These are phyloP conservation scores for Acropora tenuis DNA, from an alignment of 64 coral and sea anemone species.

Conservation along the genomic window DNA sequence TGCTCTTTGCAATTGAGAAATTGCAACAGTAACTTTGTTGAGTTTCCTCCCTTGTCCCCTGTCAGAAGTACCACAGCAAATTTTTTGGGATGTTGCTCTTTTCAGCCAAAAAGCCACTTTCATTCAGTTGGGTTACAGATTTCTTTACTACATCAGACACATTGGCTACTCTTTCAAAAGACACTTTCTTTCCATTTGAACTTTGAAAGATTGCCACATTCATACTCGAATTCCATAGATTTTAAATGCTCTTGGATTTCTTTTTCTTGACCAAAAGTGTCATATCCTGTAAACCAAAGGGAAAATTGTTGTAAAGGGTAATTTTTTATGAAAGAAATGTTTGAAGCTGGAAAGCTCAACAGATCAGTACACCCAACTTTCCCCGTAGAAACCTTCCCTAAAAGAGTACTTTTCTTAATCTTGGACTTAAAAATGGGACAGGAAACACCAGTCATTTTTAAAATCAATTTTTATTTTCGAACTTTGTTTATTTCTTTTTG, in stretches of 20 bases:
- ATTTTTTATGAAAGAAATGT: neutral
- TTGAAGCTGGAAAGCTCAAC: neutral
- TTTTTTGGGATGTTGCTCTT: neutral
- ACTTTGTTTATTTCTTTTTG: neutral
- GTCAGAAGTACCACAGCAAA: constrained; percentile 15
- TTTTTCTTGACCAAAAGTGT: constrained; percentile 21
- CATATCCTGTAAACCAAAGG: constrained; percentile 27
- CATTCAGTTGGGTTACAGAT: neutral
- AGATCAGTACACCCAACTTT: neutral
- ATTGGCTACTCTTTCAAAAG: neutral
- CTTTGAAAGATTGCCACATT: constrained; percentile 16
- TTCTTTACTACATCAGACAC: too few species aligned
- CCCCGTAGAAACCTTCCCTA: too few species aligned
- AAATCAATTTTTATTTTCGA: neutral
- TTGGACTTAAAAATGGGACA: neutral
- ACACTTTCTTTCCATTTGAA: neutral
- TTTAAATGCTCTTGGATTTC: constrained; percentile 16
- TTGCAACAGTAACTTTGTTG: constrained; percentile 59
- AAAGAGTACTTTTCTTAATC: too few species aligned
- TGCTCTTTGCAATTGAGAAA: constrained; percentile 46
- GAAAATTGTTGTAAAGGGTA: neutral
- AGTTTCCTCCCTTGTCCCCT: constrained; percentile 64
- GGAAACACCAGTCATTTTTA: neutral
- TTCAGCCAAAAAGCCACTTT: too few species aligned
- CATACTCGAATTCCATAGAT: constrained; percentile 31